Evolutionary conservation across 2,113 vertebrate genomes (phyloP).

Genomic region (Burhinus bistriatus): DNA sequence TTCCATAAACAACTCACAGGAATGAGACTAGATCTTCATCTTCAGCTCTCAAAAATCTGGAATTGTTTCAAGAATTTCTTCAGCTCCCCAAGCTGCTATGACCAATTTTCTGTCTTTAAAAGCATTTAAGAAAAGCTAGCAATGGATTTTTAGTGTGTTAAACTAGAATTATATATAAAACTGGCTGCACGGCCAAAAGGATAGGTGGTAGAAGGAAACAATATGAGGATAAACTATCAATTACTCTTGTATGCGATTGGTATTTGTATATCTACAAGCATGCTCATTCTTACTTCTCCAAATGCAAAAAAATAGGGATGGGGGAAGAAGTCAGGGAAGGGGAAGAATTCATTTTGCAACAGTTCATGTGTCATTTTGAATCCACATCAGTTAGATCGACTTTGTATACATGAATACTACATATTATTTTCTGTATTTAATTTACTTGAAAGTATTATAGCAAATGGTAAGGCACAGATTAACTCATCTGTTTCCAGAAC

Average conservation of each 20-base stretch:
- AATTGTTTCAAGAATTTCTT: constrained; percentile 30
- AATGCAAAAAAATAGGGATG: neutral
- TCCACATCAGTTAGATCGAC: neutral
- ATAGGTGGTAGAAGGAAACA: neutral
- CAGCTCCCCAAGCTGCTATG: neutral
- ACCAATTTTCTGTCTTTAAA: constrained; percentile 8
- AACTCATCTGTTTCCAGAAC: neutral
- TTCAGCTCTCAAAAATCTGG: constrained; percentile 23
- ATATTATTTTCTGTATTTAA: neutral
- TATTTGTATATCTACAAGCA: neutral
- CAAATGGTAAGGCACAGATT: neutral
- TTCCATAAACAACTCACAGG: constrained; percentile 15
- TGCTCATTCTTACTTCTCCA: neutral
- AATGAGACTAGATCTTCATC: neutral
- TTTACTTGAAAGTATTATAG: neutral
- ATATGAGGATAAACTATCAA: neutral
- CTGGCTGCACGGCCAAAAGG: neutral
- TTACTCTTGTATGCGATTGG: neutral
- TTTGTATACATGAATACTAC: neutral
- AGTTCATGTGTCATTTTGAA: neutral
- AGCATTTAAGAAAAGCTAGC: constrained; percentile 12
- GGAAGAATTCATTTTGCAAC: neutral
- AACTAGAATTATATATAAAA: neutral
- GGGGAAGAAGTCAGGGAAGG: neutral
- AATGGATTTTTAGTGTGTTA: neutral